Evolutionary conservation across 2,113 vertebrate genomes (phyloP), one percentile per base, ranked within the genome.

Genomic region (Bostrychus sinensis): DNA sequence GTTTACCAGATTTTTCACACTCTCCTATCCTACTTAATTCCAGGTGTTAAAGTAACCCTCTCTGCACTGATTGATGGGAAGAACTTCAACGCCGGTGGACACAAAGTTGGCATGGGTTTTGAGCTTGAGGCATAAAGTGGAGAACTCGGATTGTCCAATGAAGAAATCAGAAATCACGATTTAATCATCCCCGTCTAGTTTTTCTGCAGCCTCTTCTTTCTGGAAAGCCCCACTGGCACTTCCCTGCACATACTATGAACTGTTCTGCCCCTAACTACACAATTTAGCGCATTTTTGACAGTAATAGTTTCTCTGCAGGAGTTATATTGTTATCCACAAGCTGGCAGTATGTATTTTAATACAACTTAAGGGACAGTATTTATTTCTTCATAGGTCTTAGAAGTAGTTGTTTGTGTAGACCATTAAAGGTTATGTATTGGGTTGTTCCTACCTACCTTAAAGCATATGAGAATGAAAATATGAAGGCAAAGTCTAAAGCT

Each of bases 51-150:
- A 88, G 84, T 98, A 81, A 97, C 95, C 7, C 87, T 98, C 16
- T 98, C 97, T 0, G 93, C 95, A 56, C 92, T 99, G 83, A 86
- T 98, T 7, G 96, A 99, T 1, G 96, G 93, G 45, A 99, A 98
- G 91, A 99, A 98, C 89, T 96, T 98, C 91, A 96, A 69, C 56
- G 90, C 94, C 14, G 97, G 97, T 17, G 96, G 96, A 72, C 97
- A 98, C 90, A 99, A 98, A 86, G 89, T 97, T 6, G 97, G 97
- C 61, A 84, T 99, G 90, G 95, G 94, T 81, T 98, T 99, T 56
- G 97, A 98, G 88, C 88, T 99, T 70, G 97, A 98, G 90, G 95
- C 93, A 56, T 98, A 93, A 23, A 16, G 17, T 3, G 2, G n/a
- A 64, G 14, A 56, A 45, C 28, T 30, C 32, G 1, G 11, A 57